These are phyloP conservation scores for Perognathus longimembris DNA, from an alignment of 2,113 vertebrate genomes.

Conservation along the genomic window DNA sequence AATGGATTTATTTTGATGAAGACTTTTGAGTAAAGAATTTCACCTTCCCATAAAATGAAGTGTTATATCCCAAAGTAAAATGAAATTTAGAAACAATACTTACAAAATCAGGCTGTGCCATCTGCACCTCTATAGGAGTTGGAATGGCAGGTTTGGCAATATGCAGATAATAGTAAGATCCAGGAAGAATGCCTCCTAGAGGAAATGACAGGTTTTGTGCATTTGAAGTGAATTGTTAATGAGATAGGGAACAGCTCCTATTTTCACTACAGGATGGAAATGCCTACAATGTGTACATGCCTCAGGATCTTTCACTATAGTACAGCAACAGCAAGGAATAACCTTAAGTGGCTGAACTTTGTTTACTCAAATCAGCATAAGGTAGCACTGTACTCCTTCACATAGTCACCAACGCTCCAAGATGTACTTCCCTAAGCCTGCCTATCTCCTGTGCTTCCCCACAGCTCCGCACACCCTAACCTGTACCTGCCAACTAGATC, in stretches of 20 bases:
- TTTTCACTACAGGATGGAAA: not conserved
- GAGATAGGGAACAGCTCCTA: not conserved
- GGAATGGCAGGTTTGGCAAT: constrained; percentile 88
- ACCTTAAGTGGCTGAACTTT: not conserved
- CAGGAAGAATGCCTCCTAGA: constrained; percentile 93
- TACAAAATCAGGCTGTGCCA: constrained; percentile 83
- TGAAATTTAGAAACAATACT: constrained; percentile 76
- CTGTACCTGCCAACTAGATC: not conserved
- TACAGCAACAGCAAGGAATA: not conserved
- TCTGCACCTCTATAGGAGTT: constrained; percentile 73
- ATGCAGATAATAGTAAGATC: constrained; percentile 92
- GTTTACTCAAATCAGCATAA: not conserved
- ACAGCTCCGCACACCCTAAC: not conserved
- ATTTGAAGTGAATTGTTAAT: constrained; percentile 74
- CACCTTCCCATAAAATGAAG: not conserved
- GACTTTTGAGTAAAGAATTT: constrained; percentile 10
- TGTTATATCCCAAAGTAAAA: not conserved
- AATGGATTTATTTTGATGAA: not conserved
- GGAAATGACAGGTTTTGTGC: not conserved
- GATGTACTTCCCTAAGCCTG: not conserved
- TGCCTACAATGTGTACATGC: not conserved
- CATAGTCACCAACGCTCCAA: not conserved
- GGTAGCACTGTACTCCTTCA: not conserved
- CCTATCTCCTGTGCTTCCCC: not conserved
- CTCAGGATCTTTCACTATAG: not conserved